These are phyloP conservation scores for Cynopterus sphinx DNA, from an alignment of 2,797 vertebrate genomes.

Conservation along the genomic window DNA sequence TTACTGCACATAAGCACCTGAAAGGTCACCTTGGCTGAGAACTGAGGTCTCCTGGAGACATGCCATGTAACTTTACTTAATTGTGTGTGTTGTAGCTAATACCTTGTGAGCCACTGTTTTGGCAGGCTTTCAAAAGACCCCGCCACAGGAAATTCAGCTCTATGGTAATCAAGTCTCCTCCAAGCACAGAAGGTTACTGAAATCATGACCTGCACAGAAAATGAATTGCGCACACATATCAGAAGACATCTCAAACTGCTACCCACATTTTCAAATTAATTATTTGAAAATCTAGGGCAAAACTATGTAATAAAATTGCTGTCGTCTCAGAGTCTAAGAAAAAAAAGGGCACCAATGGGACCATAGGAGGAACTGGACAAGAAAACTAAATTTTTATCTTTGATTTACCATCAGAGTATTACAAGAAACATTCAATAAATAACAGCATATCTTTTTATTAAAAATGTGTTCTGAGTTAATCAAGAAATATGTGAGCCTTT, in stretches of 20 bases:
- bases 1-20: neutral
- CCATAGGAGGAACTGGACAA: neutral
- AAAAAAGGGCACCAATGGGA: neutral
- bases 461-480: neutral
- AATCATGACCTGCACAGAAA: neutral
- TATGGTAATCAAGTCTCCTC: conserved; percentile 9
- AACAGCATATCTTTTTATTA: conserved; percentile 8
- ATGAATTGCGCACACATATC: neutral
- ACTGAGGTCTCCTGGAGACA: neutral
- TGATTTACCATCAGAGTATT: neutral
- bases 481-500: neutral
- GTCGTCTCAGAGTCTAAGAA: neutral
- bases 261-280: neutral
- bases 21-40: neutral
- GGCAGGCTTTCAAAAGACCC: conserved; percentile 38
- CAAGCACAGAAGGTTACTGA: neutral
- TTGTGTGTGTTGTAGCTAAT: neutral
- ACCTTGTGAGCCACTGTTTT: neutral
- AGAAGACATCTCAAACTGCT: neutral
- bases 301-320: neutral
- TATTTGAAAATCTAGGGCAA: conserved; percentile 2
- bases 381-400: conserved; percentile 1
- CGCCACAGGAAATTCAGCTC: neutral
- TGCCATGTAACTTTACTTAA: neutral
- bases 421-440: conserved; percentile 9